Percentiles rank a stretch among this genome's conserved stretches.
Evolutionary conservation across 1,140 invertebrate species (phyloP).

Genomic region (Pachypeltis micranthus): DNA sequence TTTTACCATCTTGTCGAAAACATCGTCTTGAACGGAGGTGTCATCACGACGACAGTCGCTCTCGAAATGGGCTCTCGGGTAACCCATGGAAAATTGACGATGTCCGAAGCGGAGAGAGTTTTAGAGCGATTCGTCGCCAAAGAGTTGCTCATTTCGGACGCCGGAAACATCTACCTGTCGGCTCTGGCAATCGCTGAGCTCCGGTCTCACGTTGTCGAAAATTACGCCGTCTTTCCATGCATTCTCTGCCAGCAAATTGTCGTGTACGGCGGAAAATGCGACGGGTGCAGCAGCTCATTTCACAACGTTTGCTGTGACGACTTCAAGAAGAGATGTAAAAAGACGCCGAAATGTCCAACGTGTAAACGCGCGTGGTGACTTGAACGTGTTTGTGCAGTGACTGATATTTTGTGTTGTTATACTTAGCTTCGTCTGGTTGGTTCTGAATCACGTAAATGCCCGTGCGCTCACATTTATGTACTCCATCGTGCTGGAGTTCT

Average conservation of each 20-base stretch:
- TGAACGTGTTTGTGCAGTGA: too few species aligned
- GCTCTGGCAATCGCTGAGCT: not conserved
- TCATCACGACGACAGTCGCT: not conserved
- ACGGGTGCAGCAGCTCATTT: not conserved
- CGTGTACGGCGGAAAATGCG: not conserved
- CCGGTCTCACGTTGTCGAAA: not conserved
- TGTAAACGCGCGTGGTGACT: too few species aligned
- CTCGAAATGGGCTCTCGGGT: not conserved
- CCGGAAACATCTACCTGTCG: not conserved
- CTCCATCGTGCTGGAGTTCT: too few species aligned
- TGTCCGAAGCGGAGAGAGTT: not conserved
- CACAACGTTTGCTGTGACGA: not conserved
- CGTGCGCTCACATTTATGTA: too few species aligned
- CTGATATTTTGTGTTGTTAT: too few species aligned
- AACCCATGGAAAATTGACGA: not conserved
- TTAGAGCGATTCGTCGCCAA: not conserved
- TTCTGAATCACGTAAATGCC: too few species aligned
- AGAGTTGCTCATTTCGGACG: not conserved
- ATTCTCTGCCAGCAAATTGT: not conserved
- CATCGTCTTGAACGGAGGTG: not conserved
- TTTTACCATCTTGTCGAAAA: not conserved
- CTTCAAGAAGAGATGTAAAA: not conserved
- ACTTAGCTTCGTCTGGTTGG: too few species aligned
- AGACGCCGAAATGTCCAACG: conserved; percentile 12
- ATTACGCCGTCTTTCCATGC: not conserved